These are phyloP conservation scores for Romanogobio albipinnatus DNA, from an alignment of 2,113 vertebrate genomes.

Conservation along the genomic window DNA sequence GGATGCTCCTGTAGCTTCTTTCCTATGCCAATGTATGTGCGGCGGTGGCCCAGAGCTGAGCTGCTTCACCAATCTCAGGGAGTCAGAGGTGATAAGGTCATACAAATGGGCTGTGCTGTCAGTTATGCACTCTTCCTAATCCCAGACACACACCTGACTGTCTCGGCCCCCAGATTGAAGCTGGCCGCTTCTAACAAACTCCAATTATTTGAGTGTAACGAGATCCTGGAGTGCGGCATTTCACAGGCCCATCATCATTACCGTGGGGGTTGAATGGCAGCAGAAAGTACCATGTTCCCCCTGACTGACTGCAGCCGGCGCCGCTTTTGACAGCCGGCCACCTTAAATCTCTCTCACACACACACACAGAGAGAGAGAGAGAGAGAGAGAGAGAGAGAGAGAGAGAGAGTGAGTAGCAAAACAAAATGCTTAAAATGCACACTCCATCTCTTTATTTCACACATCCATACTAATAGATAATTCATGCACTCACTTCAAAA, in stretches of 20 bases:
- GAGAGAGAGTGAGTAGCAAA: background rate
- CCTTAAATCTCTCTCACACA: constrained; percentile 50
- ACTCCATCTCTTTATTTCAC: background rate
- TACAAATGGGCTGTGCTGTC: constrained; percentile 23
- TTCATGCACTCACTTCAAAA: background rate
- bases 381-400: too few species aligned
- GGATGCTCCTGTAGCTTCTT: background rate
- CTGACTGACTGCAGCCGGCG: constrained; percentile 69
- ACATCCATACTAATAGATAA: background rate
- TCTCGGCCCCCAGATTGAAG: constrained; percentile 46
- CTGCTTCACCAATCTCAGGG: background rate
- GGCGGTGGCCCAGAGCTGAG: background rate
- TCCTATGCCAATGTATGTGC: background rate
- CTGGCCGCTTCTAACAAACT: constrained; percentile 68
- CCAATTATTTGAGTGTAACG: constrained; percentile 76
- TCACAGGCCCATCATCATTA: constrained; percentile 70
- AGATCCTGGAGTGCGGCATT: constrained; percentile 65
- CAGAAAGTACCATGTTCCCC: constrained; percentile 67
- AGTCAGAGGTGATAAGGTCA: constrained; percentile 44
- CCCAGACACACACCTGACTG: constrained; percentile 63
- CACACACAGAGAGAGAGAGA: background rate
- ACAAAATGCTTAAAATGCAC: constrained; percentile 15
- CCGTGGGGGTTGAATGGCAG: constrained; percentile 73
- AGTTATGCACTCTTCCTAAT: constrained; percentile 38
- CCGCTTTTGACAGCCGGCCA: constrained; percentile 68